Evolutionary conservation across 2,113 vertebrate species (phyloP), one percentile per base, ranked within the genome.

Genomic region (Phoxinus phoxinus): DNA sequence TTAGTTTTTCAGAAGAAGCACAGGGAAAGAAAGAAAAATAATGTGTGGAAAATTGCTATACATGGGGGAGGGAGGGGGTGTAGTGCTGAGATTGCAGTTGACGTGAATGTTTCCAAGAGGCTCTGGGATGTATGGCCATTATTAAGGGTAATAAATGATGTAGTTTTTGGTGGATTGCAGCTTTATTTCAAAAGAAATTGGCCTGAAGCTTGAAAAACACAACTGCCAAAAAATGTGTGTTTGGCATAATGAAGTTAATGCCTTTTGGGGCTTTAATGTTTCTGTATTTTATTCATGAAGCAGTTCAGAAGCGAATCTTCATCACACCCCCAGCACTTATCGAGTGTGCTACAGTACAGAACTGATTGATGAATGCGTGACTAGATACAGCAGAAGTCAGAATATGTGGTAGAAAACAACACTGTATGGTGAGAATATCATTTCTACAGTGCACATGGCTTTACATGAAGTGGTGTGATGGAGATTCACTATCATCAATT

Each of bases 11-110:
- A 69, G 25, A 71, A 56, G 87, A 89, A 85, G 87, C 86, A 86
- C 61, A 30, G 85, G 86, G 89, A 81, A 83, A 85, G 80, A 89
- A 61, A 84, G 86, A 67, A 88, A 89, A 77, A 83, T 81, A 84
- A 84, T 82, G 75, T 82, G 89, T 85, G 84, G 84, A 73, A 90
- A 94, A 90, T 87, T 91, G 92, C 91, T 93, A 91, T 21, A 92
- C 86, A 75, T 84, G 86, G 89, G 87, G 88, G 89, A 87, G 77
- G 79, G 51, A 51, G 10, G 72, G 85, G 85, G 88, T 80, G 27
- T 80, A 90, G 77, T 91, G 92, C 91, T 92, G 93, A 93, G 86
- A 84, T 46, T 85, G 91, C 89, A 91, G 84, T 88, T 86, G 88
- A 87, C 44, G 44, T 77, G 73, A 86, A 85, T 91, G 87, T 91